phyloP scores from a whole-genome alignment of 2,888 invertebrate genomes.

The Anticlea derivata region DNA sequence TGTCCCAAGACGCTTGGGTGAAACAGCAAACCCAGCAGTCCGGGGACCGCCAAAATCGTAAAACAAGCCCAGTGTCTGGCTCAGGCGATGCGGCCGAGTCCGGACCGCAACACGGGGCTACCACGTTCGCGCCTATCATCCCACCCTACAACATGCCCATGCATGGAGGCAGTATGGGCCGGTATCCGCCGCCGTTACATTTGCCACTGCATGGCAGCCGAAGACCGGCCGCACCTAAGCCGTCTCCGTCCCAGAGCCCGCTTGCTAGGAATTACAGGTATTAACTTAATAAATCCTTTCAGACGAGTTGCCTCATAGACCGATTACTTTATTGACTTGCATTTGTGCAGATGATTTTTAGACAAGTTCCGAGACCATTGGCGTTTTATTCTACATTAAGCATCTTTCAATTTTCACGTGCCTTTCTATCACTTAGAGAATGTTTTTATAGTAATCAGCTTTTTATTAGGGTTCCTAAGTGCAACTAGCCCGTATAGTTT shows the following conservation, averaged over 20 bases:
- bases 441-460: too few relatives aligned
- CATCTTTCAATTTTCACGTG: too few relatives aligned
- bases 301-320: too few relatives aligned
- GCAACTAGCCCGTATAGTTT: too few relatives aligned
- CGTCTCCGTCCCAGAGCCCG: slow-evolving; percentile 81
- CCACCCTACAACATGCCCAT: slow-evolving; percentile 70
- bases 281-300: too few relatives aligned
- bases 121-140: slow-evolving; percentile 75
- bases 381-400: too few relatives aligned
- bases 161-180: slow-evolving; percentile 74
- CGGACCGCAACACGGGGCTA: slow-evolving; percentile 69
- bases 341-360: too few relatives aligned
- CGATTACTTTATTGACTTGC: too few relatives aligned
- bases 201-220: slow-evolving; percentile 83
- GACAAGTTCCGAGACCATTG: too few relatives aligned
- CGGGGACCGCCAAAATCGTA: slow-evolving; percentile 71
- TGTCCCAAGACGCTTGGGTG: slow-evolving; percentile 79
- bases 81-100: slow-evolving; percentile 85
- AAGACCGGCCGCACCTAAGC: slow-evolving; percentile 75
- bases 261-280: slow-evolving; percentile 83
- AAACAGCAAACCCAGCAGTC: slow-evolving; percentile 77
- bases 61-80: slow-evolving; percentile 75
- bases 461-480: too few relatives aligned
- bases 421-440: too few relatives aligned
- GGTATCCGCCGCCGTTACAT: slow-evolving; percentile 84